These are phyloP conservation scores for Muntiacus reevesi DNA, from an alignment of 2,113 vertebrate genomes.

Conservation along the genomic window DNA sequence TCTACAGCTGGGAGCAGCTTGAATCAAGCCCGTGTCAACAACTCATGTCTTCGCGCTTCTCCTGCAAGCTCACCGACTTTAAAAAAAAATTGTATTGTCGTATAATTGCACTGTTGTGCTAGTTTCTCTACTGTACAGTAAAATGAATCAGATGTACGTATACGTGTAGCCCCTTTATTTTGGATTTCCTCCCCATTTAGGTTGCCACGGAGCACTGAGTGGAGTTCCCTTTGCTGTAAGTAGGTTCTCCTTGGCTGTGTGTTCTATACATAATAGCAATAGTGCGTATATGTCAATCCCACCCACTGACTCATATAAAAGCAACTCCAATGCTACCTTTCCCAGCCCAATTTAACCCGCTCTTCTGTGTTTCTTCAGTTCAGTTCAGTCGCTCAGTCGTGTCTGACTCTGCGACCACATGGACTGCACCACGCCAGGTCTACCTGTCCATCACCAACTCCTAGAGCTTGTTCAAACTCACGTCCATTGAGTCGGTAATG, in stretches of 20 bases:
- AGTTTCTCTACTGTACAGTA: not conserved
- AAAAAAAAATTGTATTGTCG: not conserved
- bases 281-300: not conserved
- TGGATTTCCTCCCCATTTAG: not conserved
- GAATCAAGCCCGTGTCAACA: not conserved
- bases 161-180: not conserved
- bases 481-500: not conserved
- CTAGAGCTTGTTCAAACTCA: not conserved
- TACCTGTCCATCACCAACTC: not conserved
- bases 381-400: not conserved
- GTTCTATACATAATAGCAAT: not conserved
- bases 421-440: not conserved
- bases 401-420: accelerated
- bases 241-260: not conserved
- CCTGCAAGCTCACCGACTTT: not conserved
- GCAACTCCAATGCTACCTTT: not conserved
- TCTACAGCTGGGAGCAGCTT: not conserved
- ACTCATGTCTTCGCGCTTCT: not conserved
- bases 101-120: not conserved
- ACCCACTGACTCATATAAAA: not conserved
- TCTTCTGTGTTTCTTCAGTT: not conserved
- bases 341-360: not conserved
- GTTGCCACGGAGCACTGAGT: not conserved
- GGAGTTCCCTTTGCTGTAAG: not conserved
- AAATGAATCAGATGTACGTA: not conserved